Percentiles rank a stretch among this genome's conserved stretches.
Conservation (phyloP, 2,888 invertebrate genomes). For the Pandemis heparana region DNA sequence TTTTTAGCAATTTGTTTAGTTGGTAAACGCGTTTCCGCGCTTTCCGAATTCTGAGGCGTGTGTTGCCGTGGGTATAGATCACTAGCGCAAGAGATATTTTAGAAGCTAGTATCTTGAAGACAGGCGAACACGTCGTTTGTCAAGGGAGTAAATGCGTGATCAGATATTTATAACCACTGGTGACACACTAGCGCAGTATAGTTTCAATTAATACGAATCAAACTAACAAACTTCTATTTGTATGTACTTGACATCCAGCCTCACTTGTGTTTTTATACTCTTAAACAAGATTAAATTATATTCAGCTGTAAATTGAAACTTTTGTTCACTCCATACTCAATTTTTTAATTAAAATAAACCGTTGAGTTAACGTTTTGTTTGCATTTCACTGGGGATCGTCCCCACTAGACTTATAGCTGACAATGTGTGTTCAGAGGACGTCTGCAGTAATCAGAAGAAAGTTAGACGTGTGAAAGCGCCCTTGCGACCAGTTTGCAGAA, state of each 20-base stretch:
- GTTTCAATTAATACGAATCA: no score
- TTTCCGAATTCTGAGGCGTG: constrained; percentile 21
- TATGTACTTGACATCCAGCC: not conserved
- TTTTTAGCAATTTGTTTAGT: constrained; percentile 40
- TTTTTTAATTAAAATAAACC: not conserved
- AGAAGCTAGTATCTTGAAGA: not conserved
- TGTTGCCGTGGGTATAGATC: constrained; percentile 2
- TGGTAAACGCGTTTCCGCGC: constrained; percentile 26
- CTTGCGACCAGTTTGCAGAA: constrained; percentile 24
- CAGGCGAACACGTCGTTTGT: not conserved
- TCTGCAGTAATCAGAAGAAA: constrained; percentile 24
- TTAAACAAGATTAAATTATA: not conserved
- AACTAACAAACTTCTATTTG: not conserved
- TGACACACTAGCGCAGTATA: no score
- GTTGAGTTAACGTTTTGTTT: not conserved
- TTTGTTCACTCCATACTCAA: not conserved
- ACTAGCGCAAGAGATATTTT: not conserved
- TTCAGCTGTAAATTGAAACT: not conserved
- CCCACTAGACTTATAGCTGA: not conserved
- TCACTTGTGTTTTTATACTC: not conserved
- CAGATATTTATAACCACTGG: not conserved
- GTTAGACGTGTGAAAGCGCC: constrained; percentile 17
- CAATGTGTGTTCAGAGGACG: not conserved
- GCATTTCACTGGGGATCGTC: not conserved
- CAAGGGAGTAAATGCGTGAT: not conserved